Base-by-base conservation (phyloP, 2,113 vertebrate species). In the Danio rerio region DNA sequence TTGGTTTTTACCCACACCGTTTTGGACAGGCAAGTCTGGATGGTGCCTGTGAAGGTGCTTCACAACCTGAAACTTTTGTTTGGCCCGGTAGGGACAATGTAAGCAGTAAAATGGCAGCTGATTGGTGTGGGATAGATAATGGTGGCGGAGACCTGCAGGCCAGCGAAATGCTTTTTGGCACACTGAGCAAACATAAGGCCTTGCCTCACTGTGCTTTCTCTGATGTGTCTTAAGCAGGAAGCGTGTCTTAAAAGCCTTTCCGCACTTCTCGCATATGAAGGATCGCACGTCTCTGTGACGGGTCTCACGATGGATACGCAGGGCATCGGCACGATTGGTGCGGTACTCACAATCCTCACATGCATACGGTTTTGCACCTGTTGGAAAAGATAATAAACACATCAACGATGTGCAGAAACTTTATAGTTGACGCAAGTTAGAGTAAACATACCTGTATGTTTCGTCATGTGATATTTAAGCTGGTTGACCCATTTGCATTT, bases 401-500 rank as follows among this genome's bases (percentile, higher is more conserved):
- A 66, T 49, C 43, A 47, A 42, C 13, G 8, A 52, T 74, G 56
- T 42, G 10, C 15, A 9, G 20, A 15, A 50, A 20, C 12, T 47
- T 18, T 16, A 40, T 18, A 18, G n/a, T 56, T 50, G 56, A 7
- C 50, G 40, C 8, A 11, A n/a, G n/a, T 40, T 40, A 55, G 45
- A 53, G 12, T 21, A 1, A 6, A 65, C 80, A 87, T 92, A 96
- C 97, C 97, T 20, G 97, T 99, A 89, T 99, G 98, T 81, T 97
- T 99, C 5, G 96, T 98, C 97, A 99, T 99, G 92, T 99, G 98
- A 83, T 98, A 98, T 89, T 99, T 99, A 84, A 99, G 94, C 88
- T 99, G 97, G 89, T 97, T 99, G 56, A 97, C 94, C 98, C 98
- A 99, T 85, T 99, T 99, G 94, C 98, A 99, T 89, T 98, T 99